Evolutionary conservation across 1,140 invertebrate genomes (phyloP), one percentile per base, ranked within the genome.

Genomic region (Adelges cooleyi): DNA sequence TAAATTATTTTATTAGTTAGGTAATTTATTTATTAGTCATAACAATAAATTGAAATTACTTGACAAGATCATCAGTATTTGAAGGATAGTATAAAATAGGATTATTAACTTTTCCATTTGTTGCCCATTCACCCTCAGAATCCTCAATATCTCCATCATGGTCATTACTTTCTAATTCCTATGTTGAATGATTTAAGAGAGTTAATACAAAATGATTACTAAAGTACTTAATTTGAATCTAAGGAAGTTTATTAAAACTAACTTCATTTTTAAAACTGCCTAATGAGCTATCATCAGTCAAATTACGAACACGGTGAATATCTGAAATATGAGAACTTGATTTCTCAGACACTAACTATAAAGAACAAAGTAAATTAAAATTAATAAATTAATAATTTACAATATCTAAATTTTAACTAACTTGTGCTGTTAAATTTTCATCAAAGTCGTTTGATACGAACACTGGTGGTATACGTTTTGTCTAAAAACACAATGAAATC

Each of bases 241-340:
- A n/a, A n/a, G n/a, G n/a, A n/a, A n/a, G n/a, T n/a, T n/a, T n/a
- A 42, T 23, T 27, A 15, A 48, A 6, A 68, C 71, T 67, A 77
- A 83, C 82, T 80, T 86, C 83, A 72, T 82, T 83, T 73, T 84
- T 84, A 70, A 83, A 83, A 74, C 83, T 84, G 71, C 83, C 82
- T 67, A 85, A 75, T 65, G 82, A 84, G 65, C 82, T 84, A 69
- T 86, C 84, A 73, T 86, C 84, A 2, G 84, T 86, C 70, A 82
- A 80, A 69, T 83, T 81, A 59, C 82, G 78, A 65, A 75, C 80
- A 67, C 81, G 67, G 11, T 71, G 66, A 27, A 67, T 51, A 62
- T 67, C 66, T 51, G 53, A 56, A 3, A 62, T 50, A 18, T 59
- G 53, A 15, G 38, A 44, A 62, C 27, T 62, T 20, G n/a, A 17